Evolutionary conservation across 2,113 vertebrate species (phyloP), one percentile per base, ranked within the genome.

Genomic region (Perca flavescens): DNA sequence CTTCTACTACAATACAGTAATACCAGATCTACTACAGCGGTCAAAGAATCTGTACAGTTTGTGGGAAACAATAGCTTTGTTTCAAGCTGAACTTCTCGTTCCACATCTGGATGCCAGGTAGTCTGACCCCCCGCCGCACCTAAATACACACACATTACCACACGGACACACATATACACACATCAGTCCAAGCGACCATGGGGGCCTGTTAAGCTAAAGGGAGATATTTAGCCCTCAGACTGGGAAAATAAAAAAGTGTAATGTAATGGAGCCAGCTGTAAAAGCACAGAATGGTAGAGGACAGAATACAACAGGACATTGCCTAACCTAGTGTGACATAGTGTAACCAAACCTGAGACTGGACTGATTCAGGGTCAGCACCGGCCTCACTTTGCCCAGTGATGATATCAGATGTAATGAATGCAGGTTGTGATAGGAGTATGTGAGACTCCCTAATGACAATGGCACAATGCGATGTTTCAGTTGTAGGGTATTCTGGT

Each of bases 221-320:
- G 87, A 89, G 91, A 92, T 88, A 87, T 95, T 95, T 94, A 91
- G 89, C 85, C 88, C 80, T 80, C 89, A 82, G 89, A 84, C 86
- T 87, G 84, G 91, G 93, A 90, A 94, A 95, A 95, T 95, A 94
- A 94, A 94, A 84, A 84, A 85, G 85, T 70, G 86, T 93, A 85
- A 86, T 90, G 91, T 91, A 92, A 94, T 93, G 89, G 87, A 89
- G 71, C 71, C 90, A 93, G 89, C 94, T 92, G 92, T 94, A 92
- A 94, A 94, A 94, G 90, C 91, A 93, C 83, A 89, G 82, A 84
- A 69, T 86, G 84, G 84, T 82, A 88, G 75, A 89, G 73, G 77
- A 28, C 73, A 60, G 76, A 88, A 78, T 83, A 64, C 50, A 83
- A 10, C 83, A 91, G 72, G 78, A 89, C 86, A 25, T 86, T 89